Base-by-base conservation (phyloP, 2,113 vertebrate genomes). In the Triplophysa rosa region DNA sequence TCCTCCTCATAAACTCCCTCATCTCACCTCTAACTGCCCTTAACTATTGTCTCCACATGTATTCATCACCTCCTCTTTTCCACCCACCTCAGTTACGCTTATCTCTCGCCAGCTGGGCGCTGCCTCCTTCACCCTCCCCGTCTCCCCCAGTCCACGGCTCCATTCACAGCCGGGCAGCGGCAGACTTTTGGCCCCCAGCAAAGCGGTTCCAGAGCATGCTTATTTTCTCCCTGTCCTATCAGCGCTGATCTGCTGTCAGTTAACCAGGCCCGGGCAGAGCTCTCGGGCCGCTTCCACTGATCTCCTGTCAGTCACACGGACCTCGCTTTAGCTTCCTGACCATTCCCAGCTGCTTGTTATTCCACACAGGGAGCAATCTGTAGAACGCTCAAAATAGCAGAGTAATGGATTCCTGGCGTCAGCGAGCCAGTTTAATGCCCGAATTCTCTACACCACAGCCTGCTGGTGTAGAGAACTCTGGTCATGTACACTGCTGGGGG, bases 391-490 rank as follows among this genome's bases (percentile, higher is more conserved):
- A 77, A 54, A 77, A 65, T 77, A 77, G 74, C 42, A 66, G 62
- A 65, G 74, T 65, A 77, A 77, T 77, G 62, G 74, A 77, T 66
- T 77, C 74, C 74, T 65, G 62, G 61, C 45, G 4, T 64, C 73
- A 65, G 26, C n/a, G 61, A 77, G 61, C 45, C 45, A 65, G 42
- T 77, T 77, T 65, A 77, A 65, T 76, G 61, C 62, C 71, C 73
- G 49, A 29, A 76, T n/a, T n/a, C n/a, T n/a, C n/a, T n/a, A n/a
- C n/a, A n/a, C n/a, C n/a, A n/a, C n/a, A 76, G 73, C 73, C 61
- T 23, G 45, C 26, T 65, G 62, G 61, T 52, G 45, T 40, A 63
- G 62, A 54, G 47, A 65, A 65, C 74, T 65, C 61, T 49, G 74
- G 42, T 66, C 42, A 54, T 77, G 74, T 52, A 65, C 45, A 65